These are phyloP conservation scores for Nemotelus nigrinus DNA, from an alignment of 2,888 invertebrate genomes.

Conservation along the genomic window DNA sequence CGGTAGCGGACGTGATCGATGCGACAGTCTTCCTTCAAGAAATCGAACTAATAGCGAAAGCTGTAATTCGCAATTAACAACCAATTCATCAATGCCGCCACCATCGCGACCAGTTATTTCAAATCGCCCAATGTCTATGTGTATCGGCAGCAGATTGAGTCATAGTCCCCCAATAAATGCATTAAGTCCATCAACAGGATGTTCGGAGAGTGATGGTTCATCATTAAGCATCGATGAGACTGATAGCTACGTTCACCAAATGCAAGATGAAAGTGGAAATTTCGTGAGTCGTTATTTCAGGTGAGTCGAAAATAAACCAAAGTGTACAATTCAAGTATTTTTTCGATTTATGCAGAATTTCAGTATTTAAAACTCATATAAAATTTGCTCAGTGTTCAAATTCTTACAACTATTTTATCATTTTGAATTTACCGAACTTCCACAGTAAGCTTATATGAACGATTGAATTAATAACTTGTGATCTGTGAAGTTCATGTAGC, in stretches of 20 bases:
- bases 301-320: slow-evolving; percentile 53
- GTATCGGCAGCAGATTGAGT: slow-evolving; percentile 61
- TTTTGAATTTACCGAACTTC: too few species aligned
- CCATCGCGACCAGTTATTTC: slow-evolving; percentile 64
- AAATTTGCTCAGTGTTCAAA: too few species aligned
- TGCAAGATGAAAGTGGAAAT: slow-evolving; percentile 69
- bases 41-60: slow-evolving; percentile 75
- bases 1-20: slow-evolving; percentile 72
- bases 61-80: slow-evolving; percentile 59
- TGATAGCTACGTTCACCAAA: slow-evolving; percentile 68
- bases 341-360: background rate
- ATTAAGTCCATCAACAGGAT: slow-evolving; percentile 71
- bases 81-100: slow-evolving; percentile 60
- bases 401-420: too few species aligned
- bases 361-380: background rate
- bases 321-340: background rate
- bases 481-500: too few species aligned
- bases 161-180: slow-evolving; percentile 66
- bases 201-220: slow-evolving; percentile 75
- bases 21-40: slow-evolving; percentile 84
- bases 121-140: slow-evolving; percentile 63
- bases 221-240: slow-evolving; percentile 74
- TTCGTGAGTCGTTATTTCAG: slow-evolving; percentile 58
- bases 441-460: too few species aligned
- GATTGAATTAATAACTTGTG: too few species aligned